Evolutionary conservation across 2,888 invertebrate species (phyloP), one percentile per base, ranked within the genome.

Genomic region (Mycogona germanica): DNA sequence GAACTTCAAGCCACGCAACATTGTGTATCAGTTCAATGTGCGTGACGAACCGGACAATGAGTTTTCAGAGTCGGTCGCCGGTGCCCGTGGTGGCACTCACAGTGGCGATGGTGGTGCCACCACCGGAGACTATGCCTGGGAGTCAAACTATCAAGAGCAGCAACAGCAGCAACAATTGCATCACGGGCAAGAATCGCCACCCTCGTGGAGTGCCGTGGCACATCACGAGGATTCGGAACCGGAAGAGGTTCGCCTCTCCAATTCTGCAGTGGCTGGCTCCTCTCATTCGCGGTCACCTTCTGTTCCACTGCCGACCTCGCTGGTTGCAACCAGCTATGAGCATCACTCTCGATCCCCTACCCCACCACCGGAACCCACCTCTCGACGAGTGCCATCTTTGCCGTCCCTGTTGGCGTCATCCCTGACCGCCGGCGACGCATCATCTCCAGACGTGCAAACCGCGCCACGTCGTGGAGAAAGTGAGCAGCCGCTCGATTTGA

Each of bases 1-100:
- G 69, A 84, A 84, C 68, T 82, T 84, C 70, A 80, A 82, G 63
- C 86, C 86, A 0, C 73, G 84, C 63, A 85, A 82, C 68, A 81
- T 83, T 53, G 62, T 65, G 6, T 62, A 63, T 37, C 45, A 45
- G 41, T 58, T 60, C 47, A 55, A 57, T 14, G 42, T 42, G 48
- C 41, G 38, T 12, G 50, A 48, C n/a, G 57, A 57, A 12, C 42
- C 12, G 17, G 44, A 50, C 6, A 41, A 35, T 28, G 58, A 58
- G 21, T 51, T 44, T 2, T 26, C 32, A 12, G 30, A 52, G n/a
- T 52, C 25, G n/a, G n/a, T n/a, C n/a, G n/a, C n/a, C n/a, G n/a
- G n/a, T n/a, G n/a, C n/a, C n/a, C 50, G 19, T 37, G 35, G 28
- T 29, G 32, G 26, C 28, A 32, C 21, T 45, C 7, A 9, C 45